Base-by-base conservation (phyloP, 2,797 vertebrate genomes). In the Apogon hyalosoma region DNA sequence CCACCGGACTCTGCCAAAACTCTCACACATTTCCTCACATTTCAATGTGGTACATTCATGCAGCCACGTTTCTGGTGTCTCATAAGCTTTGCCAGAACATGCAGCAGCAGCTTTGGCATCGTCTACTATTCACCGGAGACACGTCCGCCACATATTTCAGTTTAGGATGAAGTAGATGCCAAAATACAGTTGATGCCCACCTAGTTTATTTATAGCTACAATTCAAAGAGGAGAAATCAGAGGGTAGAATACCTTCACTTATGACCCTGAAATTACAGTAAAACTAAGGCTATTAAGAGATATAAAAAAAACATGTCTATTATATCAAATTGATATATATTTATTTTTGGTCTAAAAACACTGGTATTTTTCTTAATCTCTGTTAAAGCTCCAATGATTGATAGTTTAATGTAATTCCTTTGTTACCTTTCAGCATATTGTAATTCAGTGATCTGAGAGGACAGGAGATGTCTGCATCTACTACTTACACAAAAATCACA, bases 61-160 rank as follows among this genome's bases (percentile, higher is more conserved):
- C 71, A 71, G 18, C 55, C 50, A n/a, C 38, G 39, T 43, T 21
- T 47, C 52, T 60, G 69, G 69, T 46, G 31, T 64, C 3, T 10
- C 8, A 19, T 28, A 46, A 53, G n/a, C 33, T 54, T 41, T 63
- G 68, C 62, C 63, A 53, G 63, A 70, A 52, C 48, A 54, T 45
- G 48, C 9, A 4, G 45, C 70, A 19, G 53, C 38, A 69, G 73
- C 36, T 56, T 49, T 73, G 61, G 48, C 67, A 54, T 67, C 14
- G 10, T 64, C 40, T 8, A 28, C 39, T 73, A 67, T 42, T 68
- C 40, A 66, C 45, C 7, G 0, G n/a, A 42, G 49, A 64, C 10
- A 6, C 47, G 52, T 58, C 24, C 11, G 46, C 2, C 7, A 15
- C 28, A 53, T 61, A 54, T 67, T 61, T 68, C 11, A 38, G 21